Evolutionary conservation across 2,797 vertebrate genomes (phyloP).

Genomic region (Caiman crocodilus): DNA sequence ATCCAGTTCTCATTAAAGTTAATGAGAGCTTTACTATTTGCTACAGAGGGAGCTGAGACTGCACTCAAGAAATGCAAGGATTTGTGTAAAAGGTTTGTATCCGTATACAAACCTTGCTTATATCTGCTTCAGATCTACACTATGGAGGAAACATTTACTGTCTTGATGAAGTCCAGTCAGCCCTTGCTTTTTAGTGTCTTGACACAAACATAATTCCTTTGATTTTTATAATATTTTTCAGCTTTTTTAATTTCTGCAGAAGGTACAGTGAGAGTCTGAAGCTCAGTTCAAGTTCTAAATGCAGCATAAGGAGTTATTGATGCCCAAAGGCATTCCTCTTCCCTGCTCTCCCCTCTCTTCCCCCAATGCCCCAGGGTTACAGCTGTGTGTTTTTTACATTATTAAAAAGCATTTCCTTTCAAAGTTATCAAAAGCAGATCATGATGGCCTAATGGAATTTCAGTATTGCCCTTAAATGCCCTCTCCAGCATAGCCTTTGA

Average conservation of each 20-base stretch:
- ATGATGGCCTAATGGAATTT: slow-evolving; percentile 45
- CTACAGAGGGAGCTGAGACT: neutral
- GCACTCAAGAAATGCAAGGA: neutral
- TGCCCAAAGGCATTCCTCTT: neutral
- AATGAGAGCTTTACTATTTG: neutral
- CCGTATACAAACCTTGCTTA: neutral
- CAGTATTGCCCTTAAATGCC: slow-evolving; percentile 21
- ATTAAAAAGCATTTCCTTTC: slow-evolving; percentile 47
- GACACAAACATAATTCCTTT: neutral
- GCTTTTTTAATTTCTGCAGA: neutral
- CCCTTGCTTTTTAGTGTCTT: neutral
- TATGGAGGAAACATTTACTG: neutral
- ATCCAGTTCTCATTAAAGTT: neutral
- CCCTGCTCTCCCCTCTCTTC: no score
- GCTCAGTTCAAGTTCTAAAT: slow-evolving; percentile 17
- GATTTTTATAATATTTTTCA: neutral
- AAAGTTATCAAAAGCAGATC: slow-evolving; percentile 41
- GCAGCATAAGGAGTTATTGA: slow-evolving; percentile 17
- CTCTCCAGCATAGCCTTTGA: slow-evolving; percentile 34
- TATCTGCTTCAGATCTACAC: neutral
- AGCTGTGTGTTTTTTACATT: slow-evolving; percentile 11
- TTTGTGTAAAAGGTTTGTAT: neutral
- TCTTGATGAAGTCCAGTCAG: neutral
- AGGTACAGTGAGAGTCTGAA: neutral
- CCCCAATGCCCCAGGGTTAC: neutral